Conservation (phyloP, 2,797 vertebrate species). For the Podarcis lilfordi region DNA sequence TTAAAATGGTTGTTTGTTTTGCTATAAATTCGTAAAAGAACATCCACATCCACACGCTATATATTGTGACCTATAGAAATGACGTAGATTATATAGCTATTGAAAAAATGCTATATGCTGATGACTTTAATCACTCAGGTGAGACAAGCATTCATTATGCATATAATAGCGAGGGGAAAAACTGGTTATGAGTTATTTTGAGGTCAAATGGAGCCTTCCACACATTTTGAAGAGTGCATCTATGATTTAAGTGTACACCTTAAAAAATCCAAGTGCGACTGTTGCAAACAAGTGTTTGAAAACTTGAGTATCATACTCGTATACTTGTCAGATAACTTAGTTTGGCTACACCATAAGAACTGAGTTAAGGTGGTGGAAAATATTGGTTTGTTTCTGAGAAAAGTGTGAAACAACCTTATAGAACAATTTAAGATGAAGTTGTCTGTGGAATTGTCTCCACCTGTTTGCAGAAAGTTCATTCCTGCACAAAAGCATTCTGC, state of each 20-base stretch:
- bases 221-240: background rate
- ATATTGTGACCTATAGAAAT: background rate
- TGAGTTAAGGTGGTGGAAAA: background rate
- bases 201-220: background rate
- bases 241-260: background rate
- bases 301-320: background rate
- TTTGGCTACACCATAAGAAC: background rate
- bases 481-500: background rate
- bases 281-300: background rate
- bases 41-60: background rate
- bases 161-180: constrained; percentile 51
- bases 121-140: constrained; percentile 14
- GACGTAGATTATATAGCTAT: background rate
- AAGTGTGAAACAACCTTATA: background rate
- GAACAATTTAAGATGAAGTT: background rate
- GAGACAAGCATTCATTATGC: constrained; percentile 47
- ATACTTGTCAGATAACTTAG: background rate
- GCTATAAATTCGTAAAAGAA: background rate
- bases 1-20: constrained; percentile 14
- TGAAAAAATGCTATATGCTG: background rate
- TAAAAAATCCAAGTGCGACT: background rate
- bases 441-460: background rate
- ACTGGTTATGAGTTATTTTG: constrained; percentile 46
- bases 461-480: background rate
- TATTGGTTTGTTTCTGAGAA: background rate